These are phyloP conservation scores for Hylaea fasciaria DNA, from an alignment of 2,888 invertebrate species.

Conservation along the genomic window DNA sequence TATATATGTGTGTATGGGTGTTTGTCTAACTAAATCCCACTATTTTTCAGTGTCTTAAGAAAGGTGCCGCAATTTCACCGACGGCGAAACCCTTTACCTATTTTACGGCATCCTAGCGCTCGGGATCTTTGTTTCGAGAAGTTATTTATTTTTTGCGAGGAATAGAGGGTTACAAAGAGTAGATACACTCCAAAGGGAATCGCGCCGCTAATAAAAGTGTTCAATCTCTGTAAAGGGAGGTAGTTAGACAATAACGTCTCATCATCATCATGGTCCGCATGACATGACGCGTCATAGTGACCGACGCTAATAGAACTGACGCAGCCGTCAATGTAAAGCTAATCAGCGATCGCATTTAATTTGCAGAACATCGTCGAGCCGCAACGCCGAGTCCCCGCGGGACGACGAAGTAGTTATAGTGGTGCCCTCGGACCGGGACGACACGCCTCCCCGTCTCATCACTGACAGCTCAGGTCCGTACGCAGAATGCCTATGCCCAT, in stretches of 20 bases:
- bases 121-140: slow-evolving; percentile 13
- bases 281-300: slow-evolving; percentile 1
- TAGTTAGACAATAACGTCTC: not conserved
- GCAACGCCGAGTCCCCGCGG: slow-evolving; percentile 73
- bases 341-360: slow-evolving; percentile 38
- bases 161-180: slow-evolving; percentile 5
- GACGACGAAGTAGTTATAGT: slow-evolving; percentile 80
- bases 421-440: slow-evolving; percentile 77
- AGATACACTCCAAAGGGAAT: slow-evolving; percentile 6
- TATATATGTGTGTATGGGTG: not conserved
- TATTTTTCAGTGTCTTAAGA: slow-evolving; percentile 7
- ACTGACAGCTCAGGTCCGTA: slow-evolving; percentile 87
- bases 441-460: slow-evolving; percentile 83
- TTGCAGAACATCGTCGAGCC: slow-evolving; percentile 75
- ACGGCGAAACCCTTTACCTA: slow-evolving; percentile 13
- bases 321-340: slow-evolving; percentile 28
- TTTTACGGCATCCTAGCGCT: slow-evolving; percentile 21
- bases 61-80: slow-evolving; percentile 13
- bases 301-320: slow-evolving; percentile 5
- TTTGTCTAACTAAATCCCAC: not conserved
- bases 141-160: slow-evolving; percentile 8
- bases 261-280: not conserved
- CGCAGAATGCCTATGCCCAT: slow-evolving; percentile 29
- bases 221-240: not conserved
- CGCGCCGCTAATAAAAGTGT: slow-evolving; percentile 3